phyloP scores from a whole-genome alignment of 2,797 vertebrate species.

The Leptodactylus fallax region DNA sequence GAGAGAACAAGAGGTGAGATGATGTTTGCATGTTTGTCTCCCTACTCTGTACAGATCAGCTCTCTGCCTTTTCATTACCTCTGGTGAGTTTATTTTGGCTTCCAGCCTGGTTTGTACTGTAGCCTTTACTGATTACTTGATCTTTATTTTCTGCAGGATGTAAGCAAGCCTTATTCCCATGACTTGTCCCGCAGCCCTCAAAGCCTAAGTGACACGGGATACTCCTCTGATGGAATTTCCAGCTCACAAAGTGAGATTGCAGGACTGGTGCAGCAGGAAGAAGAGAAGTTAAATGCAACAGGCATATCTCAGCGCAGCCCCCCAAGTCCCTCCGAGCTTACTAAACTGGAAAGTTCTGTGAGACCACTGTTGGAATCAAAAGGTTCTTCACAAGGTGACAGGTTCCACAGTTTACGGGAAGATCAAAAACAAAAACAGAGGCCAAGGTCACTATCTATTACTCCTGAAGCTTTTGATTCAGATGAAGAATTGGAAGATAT shows the following conservation, averaged over 20 bases:
- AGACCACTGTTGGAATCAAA: slow-evolving; percentile 88
- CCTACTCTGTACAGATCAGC: background rate
- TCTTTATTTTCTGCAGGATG: slow-evolving; percentile 78
- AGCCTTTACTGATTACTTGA: background rate
- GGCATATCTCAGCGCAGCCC: slow-evolving; percentile 83
- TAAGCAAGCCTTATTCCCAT: slow-evolving; percentile 90
- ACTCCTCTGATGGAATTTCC: slow-evolving; percentile 96
- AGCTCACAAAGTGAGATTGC: slow-evolving; percentile 96
- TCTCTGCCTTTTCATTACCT: no score
- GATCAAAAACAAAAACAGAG: slow-evolving; percentile 85
- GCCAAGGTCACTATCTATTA: slow-evolving; percentile 91
- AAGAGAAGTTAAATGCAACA: slow-evolving; percentile 87
- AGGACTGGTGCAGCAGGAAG: slow-evolving; percentile 90
- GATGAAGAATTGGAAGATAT: slow-evolving; percentile 95
- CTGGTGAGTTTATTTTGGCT: no score
- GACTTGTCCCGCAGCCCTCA: slow-evolving; percentile 96
- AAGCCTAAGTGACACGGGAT: slow-evolving; percentile 97
- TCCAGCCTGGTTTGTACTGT: background rate
- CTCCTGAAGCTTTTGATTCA: slow-evolving; percentile 87
- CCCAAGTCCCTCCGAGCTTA: slow-evolving; percentile 91
- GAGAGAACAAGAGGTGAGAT: slow-evolving; percentile 91
- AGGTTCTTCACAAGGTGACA: slow-evolving; percentile 68
- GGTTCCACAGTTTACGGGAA: slow-evolving; percentile 71
- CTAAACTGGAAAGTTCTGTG: slow-evolving; percentile 91
- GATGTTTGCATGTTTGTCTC: no score